Base-by-base conservation (phyloP, 1,140 invertebrate genomes). In the Trialeurodes vaporariorum region DNA sequence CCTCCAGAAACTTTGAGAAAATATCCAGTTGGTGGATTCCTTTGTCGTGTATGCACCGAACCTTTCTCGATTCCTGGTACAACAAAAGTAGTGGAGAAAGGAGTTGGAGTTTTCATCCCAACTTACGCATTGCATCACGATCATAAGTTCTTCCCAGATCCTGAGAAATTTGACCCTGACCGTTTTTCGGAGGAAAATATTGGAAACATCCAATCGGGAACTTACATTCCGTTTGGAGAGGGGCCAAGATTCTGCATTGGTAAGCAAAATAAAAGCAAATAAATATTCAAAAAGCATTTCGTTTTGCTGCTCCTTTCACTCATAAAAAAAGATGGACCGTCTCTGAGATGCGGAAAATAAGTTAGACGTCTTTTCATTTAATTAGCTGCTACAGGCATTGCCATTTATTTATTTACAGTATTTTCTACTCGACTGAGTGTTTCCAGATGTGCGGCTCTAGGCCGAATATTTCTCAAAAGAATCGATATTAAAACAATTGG, bases 151-250 rank as follows among this genome's bases (percentile, higher is more conserved):
- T 86, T 77, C 70, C 77, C 82, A 21, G 76, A 86, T 67, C 84
- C 85, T 2, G 79, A 84, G 23, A 71, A 65, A 17, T 86, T 83
- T 70, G 76, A 85, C 74, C 84, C 84, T 0, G 83, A 85, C 13
- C 71, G 83, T 65, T 86, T 86, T 72, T 68, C 78, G n/a, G 73
- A 77, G 0, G 83, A 85, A 69, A 79, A 80, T 65, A 60, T 71
- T 17, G 63, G 66, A 13, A 69, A 69, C 22, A 71, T 81, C 21
- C 78, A 70, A 66, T 75, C 59, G 11, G 77, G 72, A 59, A 67
- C 83, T 0, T 91, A 85, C 75, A 75, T 90, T 34, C 89, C 91
- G 0, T 93, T 93, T 72, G 89, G 89, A 1, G 84, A 86, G 61
- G 90, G 90, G 11, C 85, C 87, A 0, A 81, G 87, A 62, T 87